These are phyloP conservation scores for Aurelia sp. DNA, from an alignment of 30 jellyfish, hydroid and myxozoan genomes.

Conservation along the genomic window DNA sequence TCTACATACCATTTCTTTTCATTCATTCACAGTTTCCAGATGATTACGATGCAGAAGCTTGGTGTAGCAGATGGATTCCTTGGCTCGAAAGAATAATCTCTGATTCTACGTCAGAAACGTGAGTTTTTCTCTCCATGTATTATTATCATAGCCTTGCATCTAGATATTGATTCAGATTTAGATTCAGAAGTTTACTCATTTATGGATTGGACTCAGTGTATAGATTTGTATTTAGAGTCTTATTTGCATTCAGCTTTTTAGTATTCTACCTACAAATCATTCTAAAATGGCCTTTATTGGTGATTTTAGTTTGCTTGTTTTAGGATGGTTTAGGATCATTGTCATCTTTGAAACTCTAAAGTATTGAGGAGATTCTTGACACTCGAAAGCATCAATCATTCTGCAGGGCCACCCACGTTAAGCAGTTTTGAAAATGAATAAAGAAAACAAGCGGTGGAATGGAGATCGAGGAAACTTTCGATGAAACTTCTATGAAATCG, in stretches of 20 bases:
- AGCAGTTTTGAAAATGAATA: no score
- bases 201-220: no score
- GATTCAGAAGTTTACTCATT: no score
- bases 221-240: neutral
- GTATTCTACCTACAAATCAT: neutral
- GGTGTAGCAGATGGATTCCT: constrained; percentile 77
- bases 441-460: no score
- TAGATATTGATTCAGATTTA: no score
- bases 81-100: constrained; percentile 60
- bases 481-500: no score
- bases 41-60: constrained; percentile 54
- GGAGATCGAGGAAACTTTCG: no score
- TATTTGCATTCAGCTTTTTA: neutral
- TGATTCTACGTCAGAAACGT: constrained; percentile 65
- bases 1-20: neutral
- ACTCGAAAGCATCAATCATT: neutral
- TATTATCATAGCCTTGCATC: no score
- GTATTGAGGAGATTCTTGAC: neutral
- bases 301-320: neutral
- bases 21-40: constrained; percentile 64
- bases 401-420: neutral
- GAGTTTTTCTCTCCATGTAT: neutral
- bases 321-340: neutral
- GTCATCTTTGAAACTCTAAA: neutral
- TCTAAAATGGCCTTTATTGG: neutral